Evolutionary conservation across 2,888 invertebrate species (phyloP).

Genomic region (Apotomis betuletana): DNA sequence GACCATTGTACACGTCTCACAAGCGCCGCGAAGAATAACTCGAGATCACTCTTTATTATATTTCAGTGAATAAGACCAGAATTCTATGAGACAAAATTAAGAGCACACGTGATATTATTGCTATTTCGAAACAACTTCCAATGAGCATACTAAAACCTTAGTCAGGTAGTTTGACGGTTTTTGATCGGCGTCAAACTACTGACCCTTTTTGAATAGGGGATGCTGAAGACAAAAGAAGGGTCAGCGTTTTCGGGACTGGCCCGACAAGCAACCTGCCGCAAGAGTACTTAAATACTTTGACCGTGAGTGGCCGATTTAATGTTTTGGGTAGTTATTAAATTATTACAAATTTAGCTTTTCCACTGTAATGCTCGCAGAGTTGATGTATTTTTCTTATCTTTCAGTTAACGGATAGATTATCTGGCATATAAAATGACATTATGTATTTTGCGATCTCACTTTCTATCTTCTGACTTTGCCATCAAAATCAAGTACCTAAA

Average conservation of each 20-base stretch:
- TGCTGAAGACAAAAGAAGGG: not conserved
- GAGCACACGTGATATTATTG: not conserved
- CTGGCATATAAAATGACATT: no score
- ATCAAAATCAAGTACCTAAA: no score
- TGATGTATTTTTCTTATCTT: no score
- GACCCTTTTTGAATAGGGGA: not conserved
- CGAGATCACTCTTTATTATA: conserved; percentile 16
- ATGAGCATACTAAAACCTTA: not conserved
- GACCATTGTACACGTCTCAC: conserved; percentile 20
- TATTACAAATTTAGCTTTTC: no score
- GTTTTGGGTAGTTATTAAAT: no score
- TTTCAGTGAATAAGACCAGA: not conserved
- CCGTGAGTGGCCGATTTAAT: not conserved
- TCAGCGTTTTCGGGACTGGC: no score
- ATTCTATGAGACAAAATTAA: not conserved
- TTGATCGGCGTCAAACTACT: not conserved
- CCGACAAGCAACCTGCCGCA: not conserved
- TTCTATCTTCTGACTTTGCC: no score
- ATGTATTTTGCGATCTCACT: no score
- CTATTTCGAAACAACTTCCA: not conserved
- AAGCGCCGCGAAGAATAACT: conserved; percentile 28
- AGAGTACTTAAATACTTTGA: not conserved
- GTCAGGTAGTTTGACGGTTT: not conserved
- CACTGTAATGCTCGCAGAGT: no score
- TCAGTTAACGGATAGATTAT: no score